A percentile compares a stretch with the other conserved stretches of the same genome.
These are phyloP conservation scores for Muricea muricata DNA, from an alignment of 92 coral and sea anemone genomes.

Conservation along the genomic window DNA sequence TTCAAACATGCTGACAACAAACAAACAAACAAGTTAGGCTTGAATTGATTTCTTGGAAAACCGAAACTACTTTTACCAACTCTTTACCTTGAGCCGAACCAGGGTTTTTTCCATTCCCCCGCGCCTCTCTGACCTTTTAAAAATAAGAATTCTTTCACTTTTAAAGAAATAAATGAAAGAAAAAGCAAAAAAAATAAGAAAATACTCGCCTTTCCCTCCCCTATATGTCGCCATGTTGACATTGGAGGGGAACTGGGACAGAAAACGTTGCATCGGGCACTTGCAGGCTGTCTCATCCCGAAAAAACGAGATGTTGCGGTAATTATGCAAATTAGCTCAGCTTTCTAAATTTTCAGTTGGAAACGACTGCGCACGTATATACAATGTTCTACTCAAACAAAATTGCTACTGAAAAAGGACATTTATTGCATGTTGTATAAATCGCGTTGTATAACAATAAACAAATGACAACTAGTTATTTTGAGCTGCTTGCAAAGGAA, in stretches of 20 bases:
- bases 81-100: conserved; percentile 31
- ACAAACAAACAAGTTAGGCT: not conserved
- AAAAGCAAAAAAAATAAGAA: not conserved
- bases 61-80: not conserved
- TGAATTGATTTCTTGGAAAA: not conserved
- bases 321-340: not conserved
- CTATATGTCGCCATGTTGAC: conserved; percentile 42
- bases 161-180: not conserved
- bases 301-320: not conserved
- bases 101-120: conserved; percentile 12
- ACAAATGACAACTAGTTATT: no score
- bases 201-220: conserved; percentile 31
- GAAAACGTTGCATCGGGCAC: not conserved
- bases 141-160: not conserved
- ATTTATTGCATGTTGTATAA: no score
- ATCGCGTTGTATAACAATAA: no score
- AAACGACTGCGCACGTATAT: no score
- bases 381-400: no score
- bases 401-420: no score
- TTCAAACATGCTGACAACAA: no score
- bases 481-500: no score
- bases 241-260: not conserved
- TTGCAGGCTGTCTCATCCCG: not conserved
- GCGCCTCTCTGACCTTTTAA: conserved; percentile 38
- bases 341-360: not conserved